These are phyloP conservation scores for Nesidiocoris tenuis DNA, from an alignment of 2,888 invertebrate species.

Conservation along the genomic window DNA sequence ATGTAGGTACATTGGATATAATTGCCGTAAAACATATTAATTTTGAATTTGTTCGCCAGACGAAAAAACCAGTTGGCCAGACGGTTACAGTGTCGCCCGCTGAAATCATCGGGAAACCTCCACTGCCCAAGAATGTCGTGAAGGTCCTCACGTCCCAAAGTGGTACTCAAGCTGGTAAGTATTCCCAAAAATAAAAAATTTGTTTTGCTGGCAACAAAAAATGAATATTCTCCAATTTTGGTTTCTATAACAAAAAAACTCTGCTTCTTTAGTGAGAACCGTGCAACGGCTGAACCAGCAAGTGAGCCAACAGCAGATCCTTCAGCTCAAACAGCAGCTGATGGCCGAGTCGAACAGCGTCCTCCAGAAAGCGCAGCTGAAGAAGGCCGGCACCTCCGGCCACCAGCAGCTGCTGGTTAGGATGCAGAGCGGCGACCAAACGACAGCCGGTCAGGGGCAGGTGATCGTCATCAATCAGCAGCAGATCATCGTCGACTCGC, in stretches of 20 bases:
- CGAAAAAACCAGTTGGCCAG: conserved; percentile 43
- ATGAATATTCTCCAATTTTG: neutral
- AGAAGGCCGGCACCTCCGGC: conserved; percentile 15
- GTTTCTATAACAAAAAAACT: neutral
- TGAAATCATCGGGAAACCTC: conserved; percentile 41
- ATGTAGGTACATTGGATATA: too few species aligned
- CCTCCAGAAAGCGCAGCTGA: conserved; percentile 31
- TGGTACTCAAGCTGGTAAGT: conserved; percentile 26
- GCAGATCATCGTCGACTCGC: conserved; percentile 49
- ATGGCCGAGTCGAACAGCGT: conserved; percentile 26
- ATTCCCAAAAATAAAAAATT: too few species aligned
- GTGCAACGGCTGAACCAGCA: conserved; percentile 43
- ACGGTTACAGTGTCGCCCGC: conserved; percentile 43
- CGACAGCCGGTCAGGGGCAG: conserved; percentile 46
- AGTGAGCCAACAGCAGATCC: conserved; percentile 47
- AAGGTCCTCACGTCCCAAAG: conserved; percentile 48
- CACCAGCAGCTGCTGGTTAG: conserved; percentile 49
- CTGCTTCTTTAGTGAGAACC: conserved; percentile 37
- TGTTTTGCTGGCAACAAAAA: too few species aligned
- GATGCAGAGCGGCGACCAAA: conserved; percentile 47
- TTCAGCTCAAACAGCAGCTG: conserved; percentile 48
- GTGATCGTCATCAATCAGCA: conserved; percentile 51
- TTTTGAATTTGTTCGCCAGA: conserved; percentile 20
- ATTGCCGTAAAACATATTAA: neutral
- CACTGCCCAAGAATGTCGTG: conserved; percentile 47